phyloP scores from a whole-genome alignment of 1,140 invertebrate genomes.

The Procambarus virginalis region DNA sequence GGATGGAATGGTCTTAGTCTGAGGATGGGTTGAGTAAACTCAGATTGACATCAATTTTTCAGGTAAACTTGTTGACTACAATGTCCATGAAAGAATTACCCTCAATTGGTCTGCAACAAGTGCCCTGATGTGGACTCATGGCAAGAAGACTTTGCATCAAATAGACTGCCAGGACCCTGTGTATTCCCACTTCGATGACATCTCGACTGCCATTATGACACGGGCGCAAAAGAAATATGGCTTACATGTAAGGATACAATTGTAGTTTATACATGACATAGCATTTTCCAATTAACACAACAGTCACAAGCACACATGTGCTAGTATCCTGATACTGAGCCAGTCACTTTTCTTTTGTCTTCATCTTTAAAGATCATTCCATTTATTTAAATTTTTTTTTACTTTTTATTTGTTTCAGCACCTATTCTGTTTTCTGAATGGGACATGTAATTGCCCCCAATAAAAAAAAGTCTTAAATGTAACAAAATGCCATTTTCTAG shows the following conservation, averaged over 20 bases:
- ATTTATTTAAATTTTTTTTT: background rate
- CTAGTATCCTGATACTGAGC: too few relatives aligned
- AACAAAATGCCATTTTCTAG: too few relatives aligned
- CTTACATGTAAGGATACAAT: conserved; percentile 19
- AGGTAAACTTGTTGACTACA: conserved; percentile 53
- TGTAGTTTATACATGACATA: too few relatives aligned
- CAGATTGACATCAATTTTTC: background rate
- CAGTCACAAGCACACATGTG: too few relatives aligned
- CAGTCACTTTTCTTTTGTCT: too few relatives aligned
- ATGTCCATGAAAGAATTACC: conserved; percentile 50
- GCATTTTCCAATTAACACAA: too few relatives aligned
- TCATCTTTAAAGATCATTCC: too few relatives aligned
- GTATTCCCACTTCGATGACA: conserved; percentile 41
- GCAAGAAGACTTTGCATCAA: conserved; percentile 39
- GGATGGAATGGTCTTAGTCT: too few relatives aligned
- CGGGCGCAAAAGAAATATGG: conserved; percentile 42
- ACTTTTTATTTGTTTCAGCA: background rate
- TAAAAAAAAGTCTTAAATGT: too few relatives aligned
- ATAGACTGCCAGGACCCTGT: conserved; percentile 34
- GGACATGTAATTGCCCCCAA: too few relatives aligned
- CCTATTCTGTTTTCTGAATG: background rate
- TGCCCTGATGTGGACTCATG: conserved; percentile 42
- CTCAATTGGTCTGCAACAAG: conserved; percentile 45
- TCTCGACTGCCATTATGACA: conserved; percentile 28
- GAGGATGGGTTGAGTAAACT: too few relatives aligned